These are phyloP conservation scores for Grallaria varia DNA, from an alignment of 2,113 vertebrate genomes.

Conservation along the genomic window DNA sequence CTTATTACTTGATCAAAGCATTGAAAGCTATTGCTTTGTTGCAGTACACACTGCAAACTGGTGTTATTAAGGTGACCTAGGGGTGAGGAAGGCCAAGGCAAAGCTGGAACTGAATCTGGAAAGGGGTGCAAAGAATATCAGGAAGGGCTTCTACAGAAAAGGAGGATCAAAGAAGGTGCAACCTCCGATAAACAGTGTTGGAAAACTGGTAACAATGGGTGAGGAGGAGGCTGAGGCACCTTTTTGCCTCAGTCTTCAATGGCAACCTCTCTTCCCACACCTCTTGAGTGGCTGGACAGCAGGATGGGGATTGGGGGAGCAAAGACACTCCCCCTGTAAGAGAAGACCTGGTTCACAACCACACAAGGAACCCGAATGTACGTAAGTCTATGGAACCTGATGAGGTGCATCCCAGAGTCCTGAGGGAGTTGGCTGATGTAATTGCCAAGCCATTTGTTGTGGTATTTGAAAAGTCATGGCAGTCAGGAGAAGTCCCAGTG, in stretches of 20 bases:
- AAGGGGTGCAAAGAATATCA: background rate
- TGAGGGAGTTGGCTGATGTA: background rate
- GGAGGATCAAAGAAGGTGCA: background rate
- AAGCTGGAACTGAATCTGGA: background rate
- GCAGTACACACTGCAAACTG: background rate
- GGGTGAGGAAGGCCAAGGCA: background rate
- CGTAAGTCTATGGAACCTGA: background rate
- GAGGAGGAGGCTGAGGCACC: background rate
- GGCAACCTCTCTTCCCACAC: background rate
- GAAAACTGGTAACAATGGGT: background rate
- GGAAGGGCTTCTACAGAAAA: background rate
- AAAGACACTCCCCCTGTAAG: background rate
- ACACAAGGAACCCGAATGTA: background rate
- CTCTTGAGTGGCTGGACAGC: background rate
- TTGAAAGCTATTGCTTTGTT: background rate
- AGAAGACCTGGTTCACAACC: background rate
- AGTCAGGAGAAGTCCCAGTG: background rate
- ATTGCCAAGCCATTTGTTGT: background rate
- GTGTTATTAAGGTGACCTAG: background rate
- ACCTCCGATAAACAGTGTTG: rapidly evolving
- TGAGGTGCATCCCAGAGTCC: background rate
- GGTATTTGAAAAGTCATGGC: background rate
- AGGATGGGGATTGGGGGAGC: background rate
- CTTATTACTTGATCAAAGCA: background rate
- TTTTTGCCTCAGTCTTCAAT: background rate